A percentile compares a stretch with the other conserved stretches of the same genome.
Evolutionary conservation across 2,888 invertebrate genomes (phyloP).

Genomic region (Panzeria rudis): DNA sequence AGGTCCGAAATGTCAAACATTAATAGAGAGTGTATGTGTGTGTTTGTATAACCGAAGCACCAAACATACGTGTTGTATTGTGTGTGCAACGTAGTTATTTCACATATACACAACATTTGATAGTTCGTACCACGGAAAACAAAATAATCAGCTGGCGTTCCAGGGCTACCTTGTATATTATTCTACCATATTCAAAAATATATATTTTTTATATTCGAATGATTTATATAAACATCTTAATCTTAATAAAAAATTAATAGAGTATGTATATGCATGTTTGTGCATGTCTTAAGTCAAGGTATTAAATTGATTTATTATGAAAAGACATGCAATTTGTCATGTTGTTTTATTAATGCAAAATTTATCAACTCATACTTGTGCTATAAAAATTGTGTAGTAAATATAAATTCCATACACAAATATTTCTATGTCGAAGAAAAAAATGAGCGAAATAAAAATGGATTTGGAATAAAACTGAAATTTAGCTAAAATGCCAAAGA

Average conservation of each 20-base stretch:
- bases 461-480: not conserved
- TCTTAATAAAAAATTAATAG: slow-evolving; percentile 32
- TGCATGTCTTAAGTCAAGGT: slow-evolving; percentile 57
- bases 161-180: too few relatives aligned
- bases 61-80: too few relatives aligned
- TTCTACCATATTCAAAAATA: not conserved
- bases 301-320: slow-evolving; percentile 71
- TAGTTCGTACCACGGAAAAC: too few relatives aligned
- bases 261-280: slow-evolving; percentile 32
- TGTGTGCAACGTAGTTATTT: too few relatives aligned
- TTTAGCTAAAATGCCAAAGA: not conserved
- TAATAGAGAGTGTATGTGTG: too few relatives aligned
- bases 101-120: too few relatives aligned
- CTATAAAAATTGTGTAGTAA: not conserved
- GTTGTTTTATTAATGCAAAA: slow-evolving; percentile 41
- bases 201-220: not conserved
- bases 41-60: too few relatives aligned
- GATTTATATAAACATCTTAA: slow-evolving; percentile 19
- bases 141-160: too few relatives aligned
- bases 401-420: not conserved
- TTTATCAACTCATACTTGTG: slow-evolving; percentile 20
- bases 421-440: too few relatives aligned
- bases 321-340: slow-evolving; percentile 42
- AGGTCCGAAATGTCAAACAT: too few relatives aligned
- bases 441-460: too few relatives aligned